Evolutionary conservation across 2,888 invertebrate genomes (phyloP).

Genomic region (Geotrupes spiniger): DNA sequence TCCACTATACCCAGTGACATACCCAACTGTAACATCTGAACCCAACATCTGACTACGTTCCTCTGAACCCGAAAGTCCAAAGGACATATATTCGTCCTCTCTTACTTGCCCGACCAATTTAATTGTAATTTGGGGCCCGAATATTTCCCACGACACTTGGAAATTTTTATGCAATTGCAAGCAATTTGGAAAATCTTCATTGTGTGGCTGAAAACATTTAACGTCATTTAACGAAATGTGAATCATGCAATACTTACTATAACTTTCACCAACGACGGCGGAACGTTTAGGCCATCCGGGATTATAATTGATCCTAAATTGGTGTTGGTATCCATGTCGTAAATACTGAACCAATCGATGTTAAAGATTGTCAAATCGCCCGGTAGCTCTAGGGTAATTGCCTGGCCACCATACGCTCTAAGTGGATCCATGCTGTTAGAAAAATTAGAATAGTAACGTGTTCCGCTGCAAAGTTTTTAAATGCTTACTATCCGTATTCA

Average conservation of each 20-base stretch:
- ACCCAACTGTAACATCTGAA: slow-evolving; percentile 78
- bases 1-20: slow-evolving; percentile 69
- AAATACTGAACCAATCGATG: slow-evolving; percentile 82
- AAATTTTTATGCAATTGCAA: slow-evolving; percentile 79
- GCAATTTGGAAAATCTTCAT: slow-evolving; percentile 75
- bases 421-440: slow-evolving; percentile 72
- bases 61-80: slow-evolving; percentile 79
- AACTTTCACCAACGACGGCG: slow-evolving; percentile 74
- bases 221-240: background rate
- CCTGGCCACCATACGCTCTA: slow-evolving; percentile 68
- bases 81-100: slow-evolving; percentile 81
- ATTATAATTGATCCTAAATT: slow-evolving; percentile 74
- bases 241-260: slow-evolving; percentile 40
- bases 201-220: slow-evolving; percentile 51
- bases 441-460: slow-evolving; percentile 10
- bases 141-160: slow-evolving; percentile 87
- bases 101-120: slow-evolving; percentile 76
- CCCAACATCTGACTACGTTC: slow-evolving; percentile 76
- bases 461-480: too few relatives aligned
- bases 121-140: slow-evolving; percentile 83
- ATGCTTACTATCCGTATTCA: slow-evolving; percentile 87
- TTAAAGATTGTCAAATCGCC: slow-evolving; percentile 80
- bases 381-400: slow-evolving; percentile 71
- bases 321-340: slow-evolving; percentile 64
- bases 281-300: slow-evolving; percentile 79